Conservation (phyloP, 2,113 vertebrate genomes). For the Saimiri boliviensis region DNA sequence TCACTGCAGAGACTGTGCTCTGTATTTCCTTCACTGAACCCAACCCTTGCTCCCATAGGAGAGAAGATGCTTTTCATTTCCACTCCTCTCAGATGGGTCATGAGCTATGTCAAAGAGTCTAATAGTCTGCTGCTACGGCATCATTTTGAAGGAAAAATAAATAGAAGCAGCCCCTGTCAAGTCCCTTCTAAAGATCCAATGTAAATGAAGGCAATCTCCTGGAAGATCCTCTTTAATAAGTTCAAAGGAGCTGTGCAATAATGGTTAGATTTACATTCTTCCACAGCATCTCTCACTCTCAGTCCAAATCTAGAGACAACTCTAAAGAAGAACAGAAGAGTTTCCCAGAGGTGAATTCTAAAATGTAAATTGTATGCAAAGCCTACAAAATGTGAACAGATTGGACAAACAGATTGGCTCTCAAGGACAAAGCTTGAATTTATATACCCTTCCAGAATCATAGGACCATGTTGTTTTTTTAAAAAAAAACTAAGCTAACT, state of each 20-base stretch:
- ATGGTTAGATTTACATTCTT: background rate
- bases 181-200: background rate
- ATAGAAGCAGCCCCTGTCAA: background rate
- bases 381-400: slow-evolving; percentile 66
- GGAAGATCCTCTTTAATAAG: slow-evolving; percentile 12
- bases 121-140: background rate
- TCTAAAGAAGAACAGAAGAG: background rate
- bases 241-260: background rate
- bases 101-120: background rate
- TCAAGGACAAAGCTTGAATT: slow-evolving; percentile 73
- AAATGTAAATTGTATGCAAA: slow-evolving; percentile 64
- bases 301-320: slow-evolving; percentile 21
- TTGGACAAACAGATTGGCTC: slow-evolving; percentile 72
- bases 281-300: background rate
- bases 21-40: background rate
- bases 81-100: background rate
- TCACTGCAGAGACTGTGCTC: background rate
- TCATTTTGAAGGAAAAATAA: background rate
- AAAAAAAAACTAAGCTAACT: slow-evolving; percentile 7
- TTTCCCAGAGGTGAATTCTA: slow-evolving; percentile 58
- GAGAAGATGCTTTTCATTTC: background rate
- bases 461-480: background rate
- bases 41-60: background rate
- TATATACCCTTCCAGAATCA: slow-evolving; percentile 50
- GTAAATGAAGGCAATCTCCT: slow-evolving; percentile 38